Percentiles rank a stretch among this genome's conserved stretches.
phyloP scores from a whole-genome alignment of 1,140 invertebrate species.

The Lordiphosa stackelbergi region DNA sequence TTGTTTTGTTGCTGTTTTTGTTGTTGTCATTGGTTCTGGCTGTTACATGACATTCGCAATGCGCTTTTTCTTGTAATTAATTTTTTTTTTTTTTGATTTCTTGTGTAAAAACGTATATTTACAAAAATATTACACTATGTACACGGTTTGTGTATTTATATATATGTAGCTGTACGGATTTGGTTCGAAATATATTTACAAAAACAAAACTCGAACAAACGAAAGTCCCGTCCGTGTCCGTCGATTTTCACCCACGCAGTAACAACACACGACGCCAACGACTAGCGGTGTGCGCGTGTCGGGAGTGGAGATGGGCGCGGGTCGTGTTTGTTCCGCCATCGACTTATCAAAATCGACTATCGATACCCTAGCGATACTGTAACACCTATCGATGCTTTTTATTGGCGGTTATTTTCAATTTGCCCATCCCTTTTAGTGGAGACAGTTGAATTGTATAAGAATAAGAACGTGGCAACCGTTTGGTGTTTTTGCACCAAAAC shows the following conservation, averaged over 20 bases:
- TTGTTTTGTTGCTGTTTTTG: slow-evolving; percentile 17
- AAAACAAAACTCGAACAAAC: slow-evolving; percentile 61
- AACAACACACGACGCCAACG: too few relatives aligned
- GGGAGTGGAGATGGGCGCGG: too few relatives aligned
- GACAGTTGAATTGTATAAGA: too few relatives aligned
- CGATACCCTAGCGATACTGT: too few relatives aligned
- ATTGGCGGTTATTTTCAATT: too few relatives aligned
- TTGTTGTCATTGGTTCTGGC: slow-evolving; percentile 33
- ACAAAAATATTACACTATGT: slow-evolving; percentile 43
- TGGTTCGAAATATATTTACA: slow-evolving; percentile 59
- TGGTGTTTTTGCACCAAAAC: too few relatives aligned
- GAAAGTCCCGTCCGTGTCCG: slow-evolving; percentile 10
- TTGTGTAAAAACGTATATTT: slow-evolving; percentile 24
- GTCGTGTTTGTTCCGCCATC: too few relatives aligned
- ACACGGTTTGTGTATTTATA: slow-evolving; percentile 32
- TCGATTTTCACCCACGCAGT: slow-evolving; percentile 1
- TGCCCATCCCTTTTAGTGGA: too few relatives aligned
- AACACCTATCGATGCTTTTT: too few relatives aligned
- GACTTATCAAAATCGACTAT: too few relatives aligned
- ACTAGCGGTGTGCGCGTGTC: too few relatives aligned
- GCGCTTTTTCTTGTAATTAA: slow-evolving; percentile 17
- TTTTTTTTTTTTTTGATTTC: slow-evolving; percentile 6
- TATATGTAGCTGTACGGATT: slow-evolving; percentile 13
- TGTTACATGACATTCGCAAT: slow-evolving; percentile 49
- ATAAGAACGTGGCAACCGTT: too few relatives aligned